Conservation (phyloP, 2,888 invertebrate genomes). For the Hetaerina titia region DNA sequence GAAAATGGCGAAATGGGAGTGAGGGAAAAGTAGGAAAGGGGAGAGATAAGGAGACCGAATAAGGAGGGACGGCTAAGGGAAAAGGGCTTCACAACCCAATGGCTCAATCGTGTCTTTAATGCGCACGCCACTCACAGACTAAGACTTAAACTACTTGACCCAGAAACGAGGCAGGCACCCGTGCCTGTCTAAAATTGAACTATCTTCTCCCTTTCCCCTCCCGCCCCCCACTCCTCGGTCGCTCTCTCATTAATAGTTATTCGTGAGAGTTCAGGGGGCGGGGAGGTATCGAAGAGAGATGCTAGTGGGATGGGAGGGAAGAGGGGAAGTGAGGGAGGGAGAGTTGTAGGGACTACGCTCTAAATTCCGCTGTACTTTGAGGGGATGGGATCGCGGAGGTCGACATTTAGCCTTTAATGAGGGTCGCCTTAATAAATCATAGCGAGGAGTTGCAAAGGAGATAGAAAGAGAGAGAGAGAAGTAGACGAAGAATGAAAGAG, state of each 20-base stretch:
- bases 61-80: not conserved
- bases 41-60: not conserved
- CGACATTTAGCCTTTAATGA: slow-evolving; percentile 58
- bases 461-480: not conserved
- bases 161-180: slow-evolving; percentile 1
- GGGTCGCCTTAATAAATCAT: slow-evolving; percentile 56
- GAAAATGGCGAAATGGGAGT: not conserved
- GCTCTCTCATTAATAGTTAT: not conserved
- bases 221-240: not conserved
- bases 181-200: slow-evolving; percentile 29
- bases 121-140: slow-evolving; percentile 22
- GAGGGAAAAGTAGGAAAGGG: not conserved
- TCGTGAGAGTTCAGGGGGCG: not conserved
- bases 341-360: not conserved
- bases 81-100: slow-evolving; percentile 10
- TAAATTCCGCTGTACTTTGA: not conserved
- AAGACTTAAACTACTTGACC: slow-evolving; percentile 39
- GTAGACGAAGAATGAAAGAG: not conserved
- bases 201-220: not conserved
- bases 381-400: slow-evolving; percentile 11
- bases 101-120: slow-evolving; percentile 31
- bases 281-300: not conserved
- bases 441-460: not conserved
- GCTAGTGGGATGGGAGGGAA: not conserved
- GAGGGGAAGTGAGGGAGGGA: not conserved